Base-by-base conservation (phyloP, 1,140 invertebrate species). In the Steinernema feltiae region DNA sequence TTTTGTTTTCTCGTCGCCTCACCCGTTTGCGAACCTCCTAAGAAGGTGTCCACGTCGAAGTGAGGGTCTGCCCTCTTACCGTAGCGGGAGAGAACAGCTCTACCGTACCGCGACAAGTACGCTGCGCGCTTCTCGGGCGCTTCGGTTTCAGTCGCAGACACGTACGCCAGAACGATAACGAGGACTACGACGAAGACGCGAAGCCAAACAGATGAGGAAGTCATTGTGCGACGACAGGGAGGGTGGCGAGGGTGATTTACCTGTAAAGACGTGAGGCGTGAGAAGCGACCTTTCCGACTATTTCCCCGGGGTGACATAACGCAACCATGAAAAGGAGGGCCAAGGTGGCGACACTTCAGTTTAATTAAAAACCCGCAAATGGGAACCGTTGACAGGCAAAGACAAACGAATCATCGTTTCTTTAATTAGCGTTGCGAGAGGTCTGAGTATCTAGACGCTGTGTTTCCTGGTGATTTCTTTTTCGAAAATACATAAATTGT, bases 61-160 rank as follows among this genome's bases (percentile, higher is more conserved):
- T 27, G n/a, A 18, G 18, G 24, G n/a, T 48, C 74, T 0, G 74
- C 69, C 3, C 74, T 24, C 53, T 75, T 75, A n/a, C 74, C 74
- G 32, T 75, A 75, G 18, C 74, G 53, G 30, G 74, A 70, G 1
- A 75, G 69, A 21, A 75, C 74, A 24, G 74, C 74, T 21, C 74
- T 32, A 7, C 74, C 74, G 69, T 75, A 75, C 24, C 74, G 63
- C 1, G 74, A 75, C 74, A 75, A 24, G 29, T 70, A 71, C 24
- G 74, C 74, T 1, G 74, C 69, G 21, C 74, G 74, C 32, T 75
- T 75, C 21, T 75, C 74, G 2, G 74, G 74, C 7, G 24, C 24
- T 12, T 63, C 53, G 7, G 7, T 15, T 3, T 63, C 53, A 21
- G 7, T 63, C 7, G 53, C 53, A 21, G 53, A 63, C 7, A 3